Conservation (phyloP, 2,888 invertebrate species). For the Eilema griseolum region DNA sequence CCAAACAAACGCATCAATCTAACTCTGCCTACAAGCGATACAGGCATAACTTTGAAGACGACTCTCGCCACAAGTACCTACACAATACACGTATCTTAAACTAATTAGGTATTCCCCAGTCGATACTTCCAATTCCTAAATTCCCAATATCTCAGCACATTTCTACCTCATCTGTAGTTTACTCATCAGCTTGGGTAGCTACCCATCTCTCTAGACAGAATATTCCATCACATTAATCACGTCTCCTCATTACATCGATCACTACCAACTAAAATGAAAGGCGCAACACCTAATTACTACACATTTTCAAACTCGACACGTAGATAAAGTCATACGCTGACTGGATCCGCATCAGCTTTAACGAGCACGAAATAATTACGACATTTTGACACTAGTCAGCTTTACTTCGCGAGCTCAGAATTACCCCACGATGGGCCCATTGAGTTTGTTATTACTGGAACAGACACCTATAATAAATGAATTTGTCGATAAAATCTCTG, state of each 20-base stretch:
- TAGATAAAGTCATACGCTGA: slow-evolving; percentile 35
- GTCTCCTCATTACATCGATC: slow-evolving; percentile 3
- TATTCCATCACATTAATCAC: slow-evolving; percentile 7
- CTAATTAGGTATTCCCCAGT: background rate
- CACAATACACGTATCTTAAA: background rate
- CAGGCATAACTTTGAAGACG: too few relatives aligned
- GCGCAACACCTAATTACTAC: slow-evolving; percentile 34
- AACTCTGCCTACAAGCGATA: too few relatives aligned
- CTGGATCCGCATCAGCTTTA: slow-evolving; percentile 50
- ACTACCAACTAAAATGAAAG: slow-evolving; percentile 23
- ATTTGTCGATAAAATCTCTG: background rate
- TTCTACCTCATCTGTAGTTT: background rate
- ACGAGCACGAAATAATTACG: slow-evolving; percentile 59
- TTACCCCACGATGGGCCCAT: slow-evolving; percentile 35
- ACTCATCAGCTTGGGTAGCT: background rate
- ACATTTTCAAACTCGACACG: slow-evolving; percentile 38
- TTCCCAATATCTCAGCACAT: background rate
- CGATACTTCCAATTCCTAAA: background rate
- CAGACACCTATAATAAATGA: background rate
- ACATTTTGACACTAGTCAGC: slow-evolving; percentile 56
- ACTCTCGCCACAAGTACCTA: background rate
- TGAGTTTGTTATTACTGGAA: slow-evolving; percentile 14
- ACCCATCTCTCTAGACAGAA: background rate
- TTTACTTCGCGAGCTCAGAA: slow-evolving; percentile 42
- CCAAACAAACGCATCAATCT: too few relatives aligned